Conservation (phyloP, 1,140 invertebrate species). For the Pomacea maculata region DNA sequence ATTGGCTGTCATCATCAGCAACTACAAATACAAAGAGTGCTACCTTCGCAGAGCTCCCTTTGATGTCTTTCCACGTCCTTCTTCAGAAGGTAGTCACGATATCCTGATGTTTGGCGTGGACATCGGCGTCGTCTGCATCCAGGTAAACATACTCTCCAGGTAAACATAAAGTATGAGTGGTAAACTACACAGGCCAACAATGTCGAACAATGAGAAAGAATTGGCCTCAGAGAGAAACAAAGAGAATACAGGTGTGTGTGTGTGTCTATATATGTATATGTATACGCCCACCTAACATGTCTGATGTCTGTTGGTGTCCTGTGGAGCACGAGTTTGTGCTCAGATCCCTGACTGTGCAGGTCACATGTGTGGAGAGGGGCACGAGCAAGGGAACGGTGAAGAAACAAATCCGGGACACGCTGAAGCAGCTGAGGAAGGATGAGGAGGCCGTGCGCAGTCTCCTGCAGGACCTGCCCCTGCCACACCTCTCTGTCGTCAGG, state of each 20-base stretch:
- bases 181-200: no score
- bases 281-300: neutral
- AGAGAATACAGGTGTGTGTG: neutral
- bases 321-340: neutral
- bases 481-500: neutral
- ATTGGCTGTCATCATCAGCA: conserved; percentile 5
- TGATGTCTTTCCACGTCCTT: neutral
- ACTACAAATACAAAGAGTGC: conserved; percentile 18
- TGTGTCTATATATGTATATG: conserved; percentile 1
- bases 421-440: conserved; percentile 15
- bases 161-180: no score
- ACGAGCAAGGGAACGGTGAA: conserved; percentile 16
- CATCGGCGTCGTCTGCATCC: conserved; percentile 14
- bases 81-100: conserved; percentile 13
- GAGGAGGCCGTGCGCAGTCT: neutral
- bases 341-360: neutral
- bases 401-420: conserved; percentile 13
- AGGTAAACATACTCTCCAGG: neutral
- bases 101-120: conserved; percentile 9
- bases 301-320: no score
- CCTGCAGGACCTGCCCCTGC: conserved; percentile 5
- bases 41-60: conserved; percentile 8
- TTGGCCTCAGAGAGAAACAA: no score
- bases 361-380: conserved; percentile 5
- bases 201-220: no score